Conservation (phyloP, 2,797 vertebrate genomes). For the Manis pentadactyla region DNA sequence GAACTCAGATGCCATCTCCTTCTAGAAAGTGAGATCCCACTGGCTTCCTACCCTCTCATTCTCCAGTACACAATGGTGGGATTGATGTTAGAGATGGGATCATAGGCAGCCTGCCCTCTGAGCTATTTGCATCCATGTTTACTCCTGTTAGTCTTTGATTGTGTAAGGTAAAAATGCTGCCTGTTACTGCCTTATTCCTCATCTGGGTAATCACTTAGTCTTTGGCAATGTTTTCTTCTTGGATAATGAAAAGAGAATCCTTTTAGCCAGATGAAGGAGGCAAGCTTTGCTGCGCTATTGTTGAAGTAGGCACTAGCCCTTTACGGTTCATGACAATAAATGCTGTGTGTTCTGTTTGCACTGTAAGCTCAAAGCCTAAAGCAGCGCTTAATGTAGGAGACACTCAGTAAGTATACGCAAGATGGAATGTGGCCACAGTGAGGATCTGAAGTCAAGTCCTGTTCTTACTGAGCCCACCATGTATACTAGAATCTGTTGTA, state of each 20-base stretch:
- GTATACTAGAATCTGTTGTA: neutral
- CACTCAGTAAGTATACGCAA: no score
- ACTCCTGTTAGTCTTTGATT: neutral
- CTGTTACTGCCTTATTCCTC: neutral
- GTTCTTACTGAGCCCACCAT: neutral
- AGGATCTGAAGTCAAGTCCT: neutral
- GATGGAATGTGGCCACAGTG: neutral
- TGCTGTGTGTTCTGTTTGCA: neutral
- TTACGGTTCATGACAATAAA: neutral
- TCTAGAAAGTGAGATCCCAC: neutral
- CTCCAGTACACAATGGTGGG: neutral
- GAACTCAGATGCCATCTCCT: neutral
- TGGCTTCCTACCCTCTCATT: neutral
- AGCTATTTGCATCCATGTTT: neutral
- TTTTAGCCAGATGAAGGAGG: neutral
- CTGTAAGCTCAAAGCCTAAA: neutral
- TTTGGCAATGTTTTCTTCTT: neutral
- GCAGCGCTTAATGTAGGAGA: neutral
- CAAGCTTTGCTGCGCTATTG: neutral
- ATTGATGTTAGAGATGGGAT: neutral
- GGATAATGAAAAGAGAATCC: neutral
- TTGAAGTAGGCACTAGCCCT: neutral
- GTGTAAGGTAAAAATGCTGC: neutral
- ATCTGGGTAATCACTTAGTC: neutral
- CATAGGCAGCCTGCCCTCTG: neutral